Evolutionary conservation across 1,140 invertebrate genomes (phyloP).

Genomic region (Drosophila equinoxialis): DNA sequence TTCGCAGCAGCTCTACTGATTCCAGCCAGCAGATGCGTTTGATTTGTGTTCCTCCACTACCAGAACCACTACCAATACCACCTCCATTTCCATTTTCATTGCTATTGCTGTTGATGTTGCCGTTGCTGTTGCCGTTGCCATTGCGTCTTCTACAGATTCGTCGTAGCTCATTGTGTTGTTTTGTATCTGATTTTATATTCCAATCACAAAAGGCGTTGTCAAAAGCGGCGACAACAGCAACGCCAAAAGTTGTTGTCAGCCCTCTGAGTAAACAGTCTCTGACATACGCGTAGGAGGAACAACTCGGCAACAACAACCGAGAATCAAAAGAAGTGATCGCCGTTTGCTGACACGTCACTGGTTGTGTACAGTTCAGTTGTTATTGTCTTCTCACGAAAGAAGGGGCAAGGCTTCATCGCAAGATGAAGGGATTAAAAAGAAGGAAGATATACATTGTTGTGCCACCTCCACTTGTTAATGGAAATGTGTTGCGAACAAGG

Average conservation of each 20-base stretch:
- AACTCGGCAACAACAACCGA: slow-evolving; percentile 7
- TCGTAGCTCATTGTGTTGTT: slow-evolving; percentile 36
- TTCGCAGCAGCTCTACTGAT: slow-evolving; percentile 65
- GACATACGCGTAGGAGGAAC: slow-evolving; percentile 41
- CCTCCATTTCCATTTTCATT: slow-evolving; percentile 12
- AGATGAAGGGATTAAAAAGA: neutral
- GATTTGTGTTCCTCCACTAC: slow-evolving; percentile 57
- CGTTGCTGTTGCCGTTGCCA: slow-evolving; percentile 10
- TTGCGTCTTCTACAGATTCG: slow-evolving; percentile 61
- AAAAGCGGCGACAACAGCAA: slow-evolving; percentile 74
- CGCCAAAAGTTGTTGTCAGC: slow-evolving; percentile 65
- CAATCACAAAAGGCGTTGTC: slow-evolving; percentile 80
- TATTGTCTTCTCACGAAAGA: neutral
- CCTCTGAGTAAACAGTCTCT: slow-evolving; percentile 51
- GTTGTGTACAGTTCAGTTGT: slow-evolving; percentile 6
- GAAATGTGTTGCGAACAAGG: slow-evolving; percentile 10
- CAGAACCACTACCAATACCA: too few relatives aligned
- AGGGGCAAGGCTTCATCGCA: neutral
- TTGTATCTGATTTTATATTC: slow-evolving; percentile 75
- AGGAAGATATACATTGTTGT: slow-evolving; percentile 3
- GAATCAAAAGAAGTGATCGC: slow-evolving; percentile 65
- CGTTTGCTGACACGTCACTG: slow-evolving; percentile 57
- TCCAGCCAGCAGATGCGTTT: slow-evolving; percentile 71
- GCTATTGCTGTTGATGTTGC: slow-evolving; percentile 33
- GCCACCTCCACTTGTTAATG: slow-evolving; percentile 44